Conservation (phyloP, 2,797 vertebrate species). For the Cynopterus sphinx region DNA sequence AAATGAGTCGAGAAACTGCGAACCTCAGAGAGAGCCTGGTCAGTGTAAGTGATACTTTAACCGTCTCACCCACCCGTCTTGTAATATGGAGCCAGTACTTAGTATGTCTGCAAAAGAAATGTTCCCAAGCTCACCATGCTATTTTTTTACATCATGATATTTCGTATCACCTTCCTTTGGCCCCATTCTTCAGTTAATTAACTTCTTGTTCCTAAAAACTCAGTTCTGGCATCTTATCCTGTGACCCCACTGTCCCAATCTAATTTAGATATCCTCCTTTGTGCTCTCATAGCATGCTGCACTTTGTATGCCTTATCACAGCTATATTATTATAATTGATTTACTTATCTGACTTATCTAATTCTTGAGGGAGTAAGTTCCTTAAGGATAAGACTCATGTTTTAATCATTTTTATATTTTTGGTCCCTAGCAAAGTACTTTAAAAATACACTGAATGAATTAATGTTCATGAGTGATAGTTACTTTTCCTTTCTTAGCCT, state of each 20-base stretch:
- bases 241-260: not conserved
- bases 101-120: not conserved
- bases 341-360: conserved; percentile 54
- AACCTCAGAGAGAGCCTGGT: not conserved
- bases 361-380: conserved; percentile 51
- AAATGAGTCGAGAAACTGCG: not conserved
- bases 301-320: conserved; percentile 25
- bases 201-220: conserved; percentile 61
- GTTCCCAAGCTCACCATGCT: not conserved
- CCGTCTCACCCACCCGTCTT: not conserved
- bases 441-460: conserved; percentile 40
- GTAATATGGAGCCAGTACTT: not conserved
- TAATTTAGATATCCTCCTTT: not conserved
- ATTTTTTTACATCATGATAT: not conserved
- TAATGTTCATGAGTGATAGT: not conserved
- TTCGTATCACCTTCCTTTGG: not conserved
- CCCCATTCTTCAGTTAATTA: conserved; percentile 38
- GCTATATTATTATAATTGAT: conserved; percentile 42
- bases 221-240: not conserved
- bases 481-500: conserved; percentile 21
- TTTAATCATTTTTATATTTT: conserved; percentile 61
- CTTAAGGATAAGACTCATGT: conserved; percentile 48
- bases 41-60: not conserved
- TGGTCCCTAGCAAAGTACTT: not conserved
- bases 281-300: not conserved